These are phyloP conservation scores for Rallus crepitans DNA, from an alignment of 2,797 vertebrate genomes.

Conservation along the genomic window DNA sequence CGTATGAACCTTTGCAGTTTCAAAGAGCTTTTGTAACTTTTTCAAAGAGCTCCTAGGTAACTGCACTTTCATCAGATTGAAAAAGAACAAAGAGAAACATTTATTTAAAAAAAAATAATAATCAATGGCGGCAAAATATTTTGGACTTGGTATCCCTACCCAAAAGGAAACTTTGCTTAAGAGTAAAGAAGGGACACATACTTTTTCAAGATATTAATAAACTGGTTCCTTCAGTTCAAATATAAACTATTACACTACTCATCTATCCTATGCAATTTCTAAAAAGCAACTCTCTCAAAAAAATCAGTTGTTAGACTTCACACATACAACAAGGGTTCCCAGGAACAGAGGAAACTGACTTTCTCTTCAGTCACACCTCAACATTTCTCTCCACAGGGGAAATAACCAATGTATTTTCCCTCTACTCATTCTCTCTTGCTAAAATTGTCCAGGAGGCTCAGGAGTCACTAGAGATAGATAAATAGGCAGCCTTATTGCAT, in stretches of 20 bases:
- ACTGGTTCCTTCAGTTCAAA: neutral
- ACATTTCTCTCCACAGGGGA: neutral
- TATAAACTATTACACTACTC: neutral
- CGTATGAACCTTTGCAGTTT: neutral
- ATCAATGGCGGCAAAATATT: neutral
- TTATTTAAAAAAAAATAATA: neutral
- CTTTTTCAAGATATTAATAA: neutral
- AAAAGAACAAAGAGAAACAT: neutral
- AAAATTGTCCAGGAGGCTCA: neutral
- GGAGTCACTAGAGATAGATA: neutral
- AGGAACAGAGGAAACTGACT: neutral
- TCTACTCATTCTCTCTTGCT: neutral
- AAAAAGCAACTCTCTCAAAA: neutral
- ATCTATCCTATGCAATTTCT: rapidly evolving
- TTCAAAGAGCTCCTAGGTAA: neutral
- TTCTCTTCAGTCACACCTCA: neutral
- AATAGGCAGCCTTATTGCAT: neutral
- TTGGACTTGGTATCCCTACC: neutral
- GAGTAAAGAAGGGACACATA: neutral
- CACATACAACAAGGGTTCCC: neutral
- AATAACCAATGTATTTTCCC: neutral
- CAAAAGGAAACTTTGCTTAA: neutral
- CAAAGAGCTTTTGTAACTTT: neutral
- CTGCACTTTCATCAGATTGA: neutral
- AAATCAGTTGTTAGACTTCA: neutral